Evolutionary conservation across 2,113 vertebrate genomes (phyloP).

Genomic region (Pachypanchax playfairii): DNA sequence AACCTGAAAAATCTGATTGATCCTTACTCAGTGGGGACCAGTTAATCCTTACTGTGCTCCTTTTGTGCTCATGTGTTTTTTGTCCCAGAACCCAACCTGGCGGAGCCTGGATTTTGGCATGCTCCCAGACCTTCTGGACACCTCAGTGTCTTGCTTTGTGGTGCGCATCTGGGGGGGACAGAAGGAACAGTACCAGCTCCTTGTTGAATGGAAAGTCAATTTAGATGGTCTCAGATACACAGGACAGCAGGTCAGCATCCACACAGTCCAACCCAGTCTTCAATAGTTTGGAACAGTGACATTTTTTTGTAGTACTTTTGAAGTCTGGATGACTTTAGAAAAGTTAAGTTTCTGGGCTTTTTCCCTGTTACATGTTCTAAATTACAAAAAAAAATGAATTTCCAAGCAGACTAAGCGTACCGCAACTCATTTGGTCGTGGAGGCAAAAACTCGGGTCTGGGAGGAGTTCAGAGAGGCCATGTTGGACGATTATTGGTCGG

Average conservation of each 20-base stretch:
- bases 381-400: too few relatives aligned
- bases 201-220: conserved; percentile 97
- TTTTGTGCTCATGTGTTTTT: neutral
- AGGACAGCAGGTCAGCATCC: conserved; percentile 89
- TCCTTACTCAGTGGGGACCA: neutral
- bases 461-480: too few relatives aligned
- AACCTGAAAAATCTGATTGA: neutral
- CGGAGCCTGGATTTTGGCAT: conserved; percentile 95
- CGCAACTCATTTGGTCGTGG: too few relatives aligned
- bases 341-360: too few relatives aligned
- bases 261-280: too few relatives aligned
- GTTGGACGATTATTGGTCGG: too few relatives aligned
- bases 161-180: conserved; percentile 97
- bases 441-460: too few relatives aligned
- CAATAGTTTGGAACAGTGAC: too few relatives aligned
- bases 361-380: too few relatives aligned
- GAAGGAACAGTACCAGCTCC: conserved; percentile 85
- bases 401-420: too few relatives aligned
- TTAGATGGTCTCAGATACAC: conserved; percentile 94
- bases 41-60: neutral
- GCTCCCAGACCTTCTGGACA: conserved; percentile 93
- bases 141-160: conserved; percentile 93
- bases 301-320: too few relatives aligned
- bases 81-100: conserved; percentile 94
- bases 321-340: too few relatives aligned